These are phyloP conservation scores for Achroia grisella DNA, from an alignment of 1,140 invertebrate species.

Conservation along the genomic window DNA sequence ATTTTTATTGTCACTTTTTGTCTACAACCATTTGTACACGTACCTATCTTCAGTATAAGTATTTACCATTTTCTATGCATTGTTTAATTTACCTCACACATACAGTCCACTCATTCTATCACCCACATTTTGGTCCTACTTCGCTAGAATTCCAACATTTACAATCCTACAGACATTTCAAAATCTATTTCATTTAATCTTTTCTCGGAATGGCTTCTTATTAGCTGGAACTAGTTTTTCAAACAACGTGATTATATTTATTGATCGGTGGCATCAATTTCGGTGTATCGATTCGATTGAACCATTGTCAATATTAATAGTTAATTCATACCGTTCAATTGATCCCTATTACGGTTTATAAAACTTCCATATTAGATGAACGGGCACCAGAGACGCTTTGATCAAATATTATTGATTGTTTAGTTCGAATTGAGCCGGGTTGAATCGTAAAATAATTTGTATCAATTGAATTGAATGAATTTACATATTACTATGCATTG, in stretches of 20 bases:
- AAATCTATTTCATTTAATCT: no score
- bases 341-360: slow-evolving; percentile 61
- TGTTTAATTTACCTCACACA: no score
- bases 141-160: no score
- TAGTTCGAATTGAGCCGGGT: slow-evolving; percentile 33
- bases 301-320: slow-evolving; percentile 52
- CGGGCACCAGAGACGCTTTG: slow-evolving; percentile 25
- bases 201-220: no score
- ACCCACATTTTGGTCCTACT: no score
- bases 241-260: background rate
- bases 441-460: slow-evolving; percentile 61
- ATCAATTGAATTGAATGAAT: slow-evolving; percentile 46
- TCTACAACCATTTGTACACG: no score
- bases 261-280: background rate
- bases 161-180: no score
- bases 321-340: slow-evolving; percentile 64
- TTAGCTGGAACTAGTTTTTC: no score
- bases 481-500: slow-evolving; percentile 44
- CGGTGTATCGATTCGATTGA: slow-evolving; percentile 40
- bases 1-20: no score
- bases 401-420: slow-evolving; percentile 56
- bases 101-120: no score
- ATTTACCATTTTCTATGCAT: no score
- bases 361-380: slow-evolving; percentile 55
- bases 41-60: no score